Conservation (phyloP, 1,140 invertebrate species). For the Apis cerana region DNA sequence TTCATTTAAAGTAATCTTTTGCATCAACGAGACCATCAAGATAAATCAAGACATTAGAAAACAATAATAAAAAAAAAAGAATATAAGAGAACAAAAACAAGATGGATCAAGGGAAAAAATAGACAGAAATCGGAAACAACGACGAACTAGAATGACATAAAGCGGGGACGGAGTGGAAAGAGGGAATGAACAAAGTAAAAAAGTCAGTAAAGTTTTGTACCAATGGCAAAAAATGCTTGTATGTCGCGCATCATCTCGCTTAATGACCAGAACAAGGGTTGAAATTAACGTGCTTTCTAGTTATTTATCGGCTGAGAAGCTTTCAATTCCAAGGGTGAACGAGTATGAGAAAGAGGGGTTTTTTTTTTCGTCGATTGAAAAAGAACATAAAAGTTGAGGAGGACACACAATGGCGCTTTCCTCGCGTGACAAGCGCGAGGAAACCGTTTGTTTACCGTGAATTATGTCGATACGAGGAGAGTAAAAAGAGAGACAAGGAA, state of each 20-base stretch:
- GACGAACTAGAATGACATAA: neutral
- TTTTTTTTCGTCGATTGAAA: neutral
- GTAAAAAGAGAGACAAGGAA: neutral
- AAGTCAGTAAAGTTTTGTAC: slow-evolving; percentile 50
- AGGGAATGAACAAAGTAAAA: neutral
- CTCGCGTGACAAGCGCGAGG: neutral
- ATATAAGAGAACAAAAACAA: neutral
- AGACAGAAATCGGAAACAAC: slow-evolving; percentile 34
- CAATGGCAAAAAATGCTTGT: slow-evolving; percentile 45
- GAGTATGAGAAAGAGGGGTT: neutral
- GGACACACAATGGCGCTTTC: neutral
- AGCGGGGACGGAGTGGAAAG: neutral
- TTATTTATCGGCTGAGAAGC: neutral
- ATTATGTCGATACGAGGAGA: slow-evolving; percentile 17
- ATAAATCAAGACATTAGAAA: neutral
- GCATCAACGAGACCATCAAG: neutral
- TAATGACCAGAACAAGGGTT: slow-evolving; percentile 46
- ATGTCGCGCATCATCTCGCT: slow-evolving; percentile 58
- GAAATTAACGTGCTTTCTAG: slow-evolving; percentile 58
- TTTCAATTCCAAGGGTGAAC: neutral
- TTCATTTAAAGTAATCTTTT: neutral
- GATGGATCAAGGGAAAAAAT: neutral
- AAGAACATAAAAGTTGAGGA: neutral
- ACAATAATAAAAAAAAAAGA: neutral
- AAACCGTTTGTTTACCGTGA: slow-evolving; percentile 22